These are phyloP conservation scores for Gallinago jamesoni DNA, from an alignment of 2,113 vertebrate genomes.

Conservation along the genomic window DNA sequence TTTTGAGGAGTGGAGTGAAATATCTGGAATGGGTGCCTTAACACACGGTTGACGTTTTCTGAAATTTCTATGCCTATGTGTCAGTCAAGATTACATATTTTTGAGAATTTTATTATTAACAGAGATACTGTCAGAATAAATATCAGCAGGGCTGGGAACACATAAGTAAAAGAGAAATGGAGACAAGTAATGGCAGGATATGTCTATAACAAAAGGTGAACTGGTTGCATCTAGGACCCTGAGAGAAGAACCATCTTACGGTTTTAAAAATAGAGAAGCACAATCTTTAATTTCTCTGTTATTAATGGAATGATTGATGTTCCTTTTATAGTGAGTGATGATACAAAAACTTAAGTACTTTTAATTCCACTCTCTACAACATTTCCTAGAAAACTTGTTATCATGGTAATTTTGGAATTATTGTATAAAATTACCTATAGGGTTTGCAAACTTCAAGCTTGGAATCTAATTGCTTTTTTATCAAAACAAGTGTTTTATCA, in stretches of 20 bases:
- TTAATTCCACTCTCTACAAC: not conserved
- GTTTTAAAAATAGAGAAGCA: not conserved
- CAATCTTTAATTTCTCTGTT: not conserved
- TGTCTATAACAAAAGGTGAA: not conserved
- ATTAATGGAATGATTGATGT: not conserved
- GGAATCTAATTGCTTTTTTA: not conserved
- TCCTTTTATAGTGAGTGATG: not conserved
- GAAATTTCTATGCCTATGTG: not conserved
- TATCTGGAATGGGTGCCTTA: not conserved
- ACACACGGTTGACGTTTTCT: not conserved
- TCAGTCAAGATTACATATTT: not conserved
- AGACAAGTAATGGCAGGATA: not conserved
- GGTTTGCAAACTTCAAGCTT: not conserved
- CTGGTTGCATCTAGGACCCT: not conserved
- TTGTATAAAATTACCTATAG: not conserved
- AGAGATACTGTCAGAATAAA: not conserved
- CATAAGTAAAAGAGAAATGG: not conserved
- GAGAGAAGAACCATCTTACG: rapidly evolving
- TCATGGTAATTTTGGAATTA: not conserved
- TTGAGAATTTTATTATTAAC: not conserved
- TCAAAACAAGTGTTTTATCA: not conserved
- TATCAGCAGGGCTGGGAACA: not conserved
- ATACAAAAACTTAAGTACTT: not conserved
- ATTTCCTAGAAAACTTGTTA: not conserved
- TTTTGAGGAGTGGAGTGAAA: not conserved